A percentile compares a stretch with the other conserved stretches of the same genome.
phyloP scores from a whole-genome alignment of 2,113 vertebrate species.

The Nibea coibor region DNA sequence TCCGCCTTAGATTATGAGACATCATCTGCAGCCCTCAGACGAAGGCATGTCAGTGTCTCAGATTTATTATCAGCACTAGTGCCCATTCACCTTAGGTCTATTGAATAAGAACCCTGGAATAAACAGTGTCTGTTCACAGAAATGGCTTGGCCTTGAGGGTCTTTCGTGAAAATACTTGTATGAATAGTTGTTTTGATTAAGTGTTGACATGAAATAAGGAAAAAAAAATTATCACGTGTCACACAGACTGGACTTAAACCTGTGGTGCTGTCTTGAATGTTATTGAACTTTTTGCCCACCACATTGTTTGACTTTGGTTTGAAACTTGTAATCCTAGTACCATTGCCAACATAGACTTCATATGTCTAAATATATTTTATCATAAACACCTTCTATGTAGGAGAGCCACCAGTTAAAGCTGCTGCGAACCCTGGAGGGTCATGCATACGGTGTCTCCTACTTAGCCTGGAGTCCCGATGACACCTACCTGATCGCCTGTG shows the following conservation, averaged over 20 bases:
- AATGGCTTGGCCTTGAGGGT: neutral
- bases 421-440: slow-evolving; percentile 96
- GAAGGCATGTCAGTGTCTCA: too few species aligned
- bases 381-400: slow-evolving; percentile 73
- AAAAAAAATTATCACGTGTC: neutral
- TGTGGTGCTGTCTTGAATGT: neutral
- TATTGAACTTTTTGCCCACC: neutral
- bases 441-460: slow-evolving; percentile 97
- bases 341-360: neutral
- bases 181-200: neutral
- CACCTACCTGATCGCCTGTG: slow-evolving; percentile 97
- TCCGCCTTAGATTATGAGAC: neutral
- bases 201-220: neutral
- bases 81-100: neutral
- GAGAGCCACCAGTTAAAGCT: slow-evolving; percentile 97
- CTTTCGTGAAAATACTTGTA: neutral
- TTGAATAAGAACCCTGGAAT: neutral
- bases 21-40: neutral
- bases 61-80: neutral
- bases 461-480: slow-evolving; percentile 99
- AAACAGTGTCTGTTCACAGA: neutral
- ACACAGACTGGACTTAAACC: neutral
- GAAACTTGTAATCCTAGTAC: neutral
- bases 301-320: neutral
- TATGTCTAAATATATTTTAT: neutral